Evolutionary conservation across 2,797 vertebrate genomes (phyloP).

Genomic region (Phyllotis vaccarum): DNA sequence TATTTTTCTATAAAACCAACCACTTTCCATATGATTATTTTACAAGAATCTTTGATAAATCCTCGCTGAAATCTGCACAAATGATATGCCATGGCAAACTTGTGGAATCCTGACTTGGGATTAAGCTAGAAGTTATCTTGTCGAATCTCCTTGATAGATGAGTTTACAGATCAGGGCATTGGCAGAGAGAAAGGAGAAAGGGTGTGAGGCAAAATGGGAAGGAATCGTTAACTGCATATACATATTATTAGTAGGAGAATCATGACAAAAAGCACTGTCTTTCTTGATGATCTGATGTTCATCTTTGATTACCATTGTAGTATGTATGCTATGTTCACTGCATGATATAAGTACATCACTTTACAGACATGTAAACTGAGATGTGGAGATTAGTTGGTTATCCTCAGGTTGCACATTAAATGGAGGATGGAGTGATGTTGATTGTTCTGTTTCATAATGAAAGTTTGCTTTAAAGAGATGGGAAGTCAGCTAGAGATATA

Average conservation of each 20-base stretch:
- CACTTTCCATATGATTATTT: neutral
- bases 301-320: neutral
- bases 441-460: neutral
- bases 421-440: neutral
- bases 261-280: neutral
- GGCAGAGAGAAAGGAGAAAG: neutral
- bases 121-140: neutral
- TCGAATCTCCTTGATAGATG: neutral
- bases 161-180: neutral
- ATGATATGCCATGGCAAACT: neutral
- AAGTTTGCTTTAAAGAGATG: neutral
- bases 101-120: slow-evolving; percentile 8
- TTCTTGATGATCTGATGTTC: neutral
- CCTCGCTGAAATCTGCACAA: neutral
- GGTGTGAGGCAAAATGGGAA: no score
- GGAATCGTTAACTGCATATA: neutral
- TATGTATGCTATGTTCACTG: neutral
- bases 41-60: neutral
- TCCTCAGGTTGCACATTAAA: neutral
- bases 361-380: neutral
- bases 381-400: neutral
- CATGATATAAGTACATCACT: neutral
- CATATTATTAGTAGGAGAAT: neutral
- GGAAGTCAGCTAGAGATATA: neutral
- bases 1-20: neutral